These are phyloP conservation scores for Pediacus dermestoides DNA, from an alignment of 2,888 invertebrate species.

Conservation along the genomic window DNA sequence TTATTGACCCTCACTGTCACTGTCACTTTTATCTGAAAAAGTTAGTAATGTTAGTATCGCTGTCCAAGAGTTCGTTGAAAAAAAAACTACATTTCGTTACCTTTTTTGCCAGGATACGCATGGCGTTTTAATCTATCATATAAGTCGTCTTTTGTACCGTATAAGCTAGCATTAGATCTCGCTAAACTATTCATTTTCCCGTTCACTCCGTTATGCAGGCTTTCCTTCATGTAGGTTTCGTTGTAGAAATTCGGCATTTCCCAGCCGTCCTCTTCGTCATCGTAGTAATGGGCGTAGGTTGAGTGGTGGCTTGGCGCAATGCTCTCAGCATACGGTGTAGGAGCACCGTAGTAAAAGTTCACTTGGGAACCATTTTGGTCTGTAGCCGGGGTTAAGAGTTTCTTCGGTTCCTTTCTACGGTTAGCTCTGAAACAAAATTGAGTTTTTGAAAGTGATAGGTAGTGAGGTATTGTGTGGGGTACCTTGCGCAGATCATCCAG, in stretches of 20 bases:
- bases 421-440: conserved; percentile 59
- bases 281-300: conserved; percentile 93
- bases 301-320: conserved; percentile 94
- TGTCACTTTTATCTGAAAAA: conserved; percentile 86
- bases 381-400: conserved; percentile 81
- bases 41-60: conserved; percentile 30
- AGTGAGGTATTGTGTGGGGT: conserved; percentile 15
- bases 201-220: conserved; percentile 80
- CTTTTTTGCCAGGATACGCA: conserved; percentile 94
- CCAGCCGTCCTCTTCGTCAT: conserved; percentile 95
- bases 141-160: conserved; percentile 92
- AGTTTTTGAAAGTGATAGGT: background rate
- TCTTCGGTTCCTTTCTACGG: conserved; percentile 86
- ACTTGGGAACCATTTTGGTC: conserved; percentile 92
- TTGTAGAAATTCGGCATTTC: conserved; percentile 97
- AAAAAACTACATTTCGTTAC: conserved; percentile 52
- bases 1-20: conserved; percentile 91
- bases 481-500: conserved; percentile 96
- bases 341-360: conserved; percentile 94
- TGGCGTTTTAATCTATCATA: conserved; percentile 93
- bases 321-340: conserved; percentile 91
- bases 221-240: conserved; percentile 94
- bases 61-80: conserved; percentile 1
- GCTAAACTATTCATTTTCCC: conserved; percentile 91
- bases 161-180: conserved; percentile 88